Evolutionary conservation across 2,888 invertebrate species (phyloP), one percentile per base, ranked within the genome.

Genomic region (Sepiola atlantica): DNA sequence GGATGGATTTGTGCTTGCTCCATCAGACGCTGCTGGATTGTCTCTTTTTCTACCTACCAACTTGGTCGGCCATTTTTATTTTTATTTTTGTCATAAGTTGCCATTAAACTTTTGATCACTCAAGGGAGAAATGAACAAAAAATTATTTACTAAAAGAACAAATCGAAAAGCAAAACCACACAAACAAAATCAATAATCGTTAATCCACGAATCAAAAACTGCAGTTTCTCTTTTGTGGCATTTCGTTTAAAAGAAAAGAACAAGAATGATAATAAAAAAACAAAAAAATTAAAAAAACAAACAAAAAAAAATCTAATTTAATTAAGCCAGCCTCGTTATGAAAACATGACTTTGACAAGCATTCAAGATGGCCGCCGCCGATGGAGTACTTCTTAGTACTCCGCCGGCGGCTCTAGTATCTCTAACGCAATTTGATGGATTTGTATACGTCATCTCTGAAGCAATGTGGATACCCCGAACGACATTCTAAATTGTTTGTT

Each of bases 281-380:
- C 18, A 92, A 35, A 90, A 28, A 90, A 32, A 24, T 32, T 24
- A 28, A 28, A 0, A 91, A 91, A 91, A 92, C 28, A 55, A 55
- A 92, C 18, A 54, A 54, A 35, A 92, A n/a, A 55, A 10, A 54
- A 16, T 0, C 54, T 92, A 92, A 92, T 92, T 92, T 92, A 45
- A 92, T 92, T 55, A n/a, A n/a, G 92, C 16, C 12, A 45, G 92
- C 92, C 54, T 92, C 28, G 54, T 92, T 92, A 92, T 45, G 55
- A 92, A 92, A 55, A 54, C 35, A 45, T 92, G 54, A 55, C 45
- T 55, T 55, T 28, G 55, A 45, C 55, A 54, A 55, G 55, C 92
- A 92, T 92, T 92, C 92, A 92, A 92, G 54, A 92, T 55, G 92
- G 92, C 54, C 18, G 54, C n/a, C 92, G n/a, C n/a, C n/a, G n/a